phyloP scores from a whole-genome alignment of 2,113 vertebrate genomes.

The Mesocricetus auratus region DNA sequence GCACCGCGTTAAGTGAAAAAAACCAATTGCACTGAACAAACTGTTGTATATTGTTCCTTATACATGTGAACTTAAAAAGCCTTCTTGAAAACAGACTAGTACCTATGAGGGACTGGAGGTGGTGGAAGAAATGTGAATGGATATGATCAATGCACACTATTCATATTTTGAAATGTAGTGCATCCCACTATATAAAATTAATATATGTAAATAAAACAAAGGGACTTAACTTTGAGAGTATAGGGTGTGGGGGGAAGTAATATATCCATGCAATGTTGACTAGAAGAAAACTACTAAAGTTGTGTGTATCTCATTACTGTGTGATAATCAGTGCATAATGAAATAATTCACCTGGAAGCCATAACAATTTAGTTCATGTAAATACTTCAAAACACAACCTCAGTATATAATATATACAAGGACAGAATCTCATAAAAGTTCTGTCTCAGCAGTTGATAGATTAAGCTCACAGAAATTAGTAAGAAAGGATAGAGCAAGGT shows the following conservation, averaged over 20 bases:
- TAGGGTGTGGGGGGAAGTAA: background rate
- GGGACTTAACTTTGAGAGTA: background rate
- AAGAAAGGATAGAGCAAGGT: background rate
- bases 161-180: background rate
- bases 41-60: background rate
- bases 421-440: slow-evolving; percentile 31
- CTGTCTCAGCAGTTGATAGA: background rate
- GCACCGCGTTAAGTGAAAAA: background rate
- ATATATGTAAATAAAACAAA: slow-evolving; percentile 32
- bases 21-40: background rate
- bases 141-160: background rate
- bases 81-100: background rate
- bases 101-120: background rate
- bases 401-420: background rate
- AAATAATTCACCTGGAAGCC: background rate
- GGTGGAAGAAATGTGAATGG: background rate
- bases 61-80: background rate
- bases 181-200: background rate
- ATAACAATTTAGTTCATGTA: slow-evolving; percentile 1
- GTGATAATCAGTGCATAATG: background rate
- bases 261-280: background rate
- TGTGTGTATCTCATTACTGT: background rate
- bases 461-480: slow-evolving; percentile 33
- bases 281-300: background rate
- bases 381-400: background rate